Evolutionary conservation across 2,113 vertebrate species (phyloP).

Genomic region (Thermophis baileyi): DNA sequence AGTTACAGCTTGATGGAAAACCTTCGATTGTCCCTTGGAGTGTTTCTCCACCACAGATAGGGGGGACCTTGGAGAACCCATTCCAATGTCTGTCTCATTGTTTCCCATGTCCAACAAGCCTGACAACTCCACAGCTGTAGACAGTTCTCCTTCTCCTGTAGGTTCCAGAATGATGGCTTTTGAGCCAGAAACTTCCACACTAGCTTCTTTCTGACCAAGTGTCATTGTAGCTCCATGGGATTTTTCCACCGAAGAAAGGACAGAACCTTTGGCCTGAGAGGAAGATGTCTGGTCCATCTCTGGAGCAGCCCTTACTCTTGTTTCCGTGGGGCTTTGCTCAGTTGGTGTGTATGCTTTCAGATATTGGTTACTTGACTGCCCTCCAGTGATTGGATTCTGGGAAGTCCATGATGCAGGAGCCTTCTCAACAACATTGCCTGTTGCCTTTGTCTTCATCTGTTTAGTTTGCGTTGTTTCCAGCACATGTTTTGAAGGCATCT

Average conservation of each 20-base stretch:
- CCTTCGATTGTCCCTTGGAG: not conserved
- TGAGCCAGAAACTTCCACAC: not conserved
- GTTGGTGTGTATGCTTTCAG: too few species aligned
- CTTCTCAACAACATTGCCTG: not conserved
- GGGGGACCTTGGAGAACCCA: not conserved
- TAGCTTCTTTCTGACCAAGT: not conserved
- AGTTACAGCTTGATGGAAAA: not conserved
- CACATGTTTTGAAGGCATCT: not conserved
- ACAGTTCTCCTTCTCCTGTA: not conserved
- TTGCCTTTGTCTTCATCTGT: not conserved
- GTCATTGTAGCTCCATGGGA: not conserved
- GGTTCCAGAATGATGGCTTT: not conserved
- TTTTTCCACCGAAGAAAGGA: not conserved
- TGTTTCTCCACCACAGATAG: not conserved
- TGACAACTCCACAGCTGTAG: not conserved
- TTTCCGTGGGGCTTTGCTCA: not conserved
- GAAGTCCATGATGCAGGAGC: not conserved
- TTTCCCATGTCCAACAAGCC: not conserved
- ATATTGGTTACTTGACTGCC: not conserved
- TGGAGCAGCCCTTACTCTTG: not conserved
- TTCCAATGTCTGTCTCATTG: not conserved
- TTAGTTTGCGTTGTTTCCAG: not conserved
- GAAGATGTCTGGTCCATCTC: not conserved
- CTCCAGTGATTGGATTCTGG: not conserved
- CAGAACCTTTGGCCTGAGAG: not conserved